Conservation (phyloP, 1,140 invertebrate genomes). For the Drosophila sturtevanti region DNA sequence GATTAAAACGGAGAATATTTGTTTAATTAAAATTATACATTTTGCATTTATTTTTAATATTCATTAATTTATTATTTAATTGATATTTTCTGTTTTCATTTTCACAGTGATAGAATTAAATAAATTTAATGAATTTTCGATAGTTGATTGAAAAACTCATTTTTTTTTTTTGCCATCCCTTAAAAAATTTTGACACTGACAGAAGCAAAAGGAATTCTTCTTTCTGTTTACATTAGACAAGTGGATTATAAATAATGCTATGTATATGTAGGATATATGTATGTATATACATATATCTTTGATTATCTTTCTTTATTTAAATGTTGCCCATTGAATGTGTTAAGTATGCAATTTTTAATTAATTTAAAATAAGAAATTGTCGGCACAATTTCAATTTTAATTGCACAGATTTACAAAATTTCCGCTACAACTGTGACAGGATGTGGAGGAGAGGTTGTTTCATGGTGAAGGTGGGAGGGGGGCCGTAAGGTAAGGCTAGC, state of each 20-base stretch:
- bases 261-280: too few relatives aligned
- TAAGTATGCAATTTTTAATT: constrained; percentile 11
- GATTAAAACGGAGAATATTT: too few relatives aligned
- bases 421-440: constrained; percentile 24
- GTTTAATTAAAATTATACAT: too few relatives aligned
- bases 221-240: too few relatives aligned
- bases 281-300: background rate
- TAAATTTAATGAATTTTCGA: too few relatives aligned
- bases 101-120: too few relatives aligned
- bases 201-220: too few relatives aligned
- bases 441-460: background rate
- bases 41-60: too few relatives aligned
- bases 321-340: background rate
- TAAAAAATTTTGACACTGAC: background rate
- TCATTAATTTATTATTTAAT: too few relatives aligned
- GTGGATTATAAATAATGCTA: too few relatives aligned
- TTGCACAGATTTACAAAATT: constrained; percentile 57
- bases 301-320: background rate
- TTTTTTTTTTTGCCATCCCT: background rate
- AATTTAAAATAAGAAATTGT: constrained; percentile 4
- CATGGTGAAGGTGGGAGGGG: background rate
- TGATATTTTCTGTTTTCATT: too few relatives aligned
- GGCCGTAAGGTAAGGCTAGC: constrained; percentile 15
- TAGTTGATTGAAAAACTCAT: too few relatives aligned
- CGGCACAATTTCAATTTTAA: constrained; percentile 33